A percentile compares a stretch with the other conserved stretches of the same genome.
These are phyloP conservation scores for Vanessa tameamea DNA, from an alignment of 1,140 invertebrate species.

Conservation along the genomic window DNA sequence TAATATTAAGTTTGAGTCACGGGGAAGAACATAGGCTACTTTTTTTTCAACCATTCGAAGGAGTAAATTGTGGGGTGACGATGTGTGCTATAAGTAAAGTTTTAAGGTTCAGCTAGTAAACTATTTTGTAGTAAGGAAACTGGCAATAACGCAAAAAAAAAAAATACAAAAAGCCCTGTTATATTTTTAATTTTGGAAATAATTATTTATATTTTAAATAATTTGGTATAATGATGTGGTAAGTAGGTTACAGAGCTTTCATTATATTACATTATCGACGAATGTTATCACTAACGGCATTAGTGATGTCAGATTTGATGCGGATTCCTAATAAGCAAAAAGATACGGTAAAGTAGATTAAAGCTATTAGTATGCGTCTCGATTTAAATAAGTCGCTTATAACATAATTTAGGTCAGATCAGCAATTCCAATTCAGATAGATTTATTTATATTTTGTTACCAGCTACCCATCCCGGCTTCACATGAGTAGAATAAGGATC, in stretches of 20 bases:
- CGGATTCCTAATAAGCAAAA: conserved; percentile 2
- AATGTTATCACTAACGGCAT: background rate
- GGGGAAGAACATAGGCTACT: too few species aligned
- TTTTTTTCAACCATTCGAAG: too few species aligned
- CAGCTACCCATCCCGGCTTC: too few species aligned
- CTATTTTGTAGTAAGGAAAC: too few species aligned
- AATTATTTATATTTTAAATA: background rate
- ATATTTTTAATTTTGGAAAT: too few species aligned
- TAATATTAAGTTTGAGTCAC: too few species aligned
- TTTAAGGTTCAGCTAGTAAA: too few species aligned
- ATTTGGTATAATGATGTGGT: background rate
- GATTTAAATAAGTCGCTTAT: background rate
- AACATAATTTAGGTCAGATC: background rate
- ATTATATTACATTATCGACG: background rate
- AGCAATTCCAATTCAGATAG: background rate
- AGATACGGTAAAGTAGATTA: background rate
- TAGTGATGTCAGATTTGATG: conserved; percentile 6
- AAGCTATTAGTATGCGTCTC: background rate
- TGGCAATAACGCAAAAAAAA: too few species aligned
- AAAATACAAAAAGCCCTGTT: too few species aligned
- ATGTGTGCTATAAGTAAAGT: too few species aligned
- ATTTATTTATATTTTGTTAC: background rate
- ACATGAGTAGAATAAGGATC: too few species aligned
- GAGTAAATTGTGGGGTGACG: too few species aligned
- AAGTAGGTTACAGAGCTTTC: background rate